Conservation (phyloP, 30 jellyfish, hydroid and myxozoan species). For the Aurelia sp. region DNA sequence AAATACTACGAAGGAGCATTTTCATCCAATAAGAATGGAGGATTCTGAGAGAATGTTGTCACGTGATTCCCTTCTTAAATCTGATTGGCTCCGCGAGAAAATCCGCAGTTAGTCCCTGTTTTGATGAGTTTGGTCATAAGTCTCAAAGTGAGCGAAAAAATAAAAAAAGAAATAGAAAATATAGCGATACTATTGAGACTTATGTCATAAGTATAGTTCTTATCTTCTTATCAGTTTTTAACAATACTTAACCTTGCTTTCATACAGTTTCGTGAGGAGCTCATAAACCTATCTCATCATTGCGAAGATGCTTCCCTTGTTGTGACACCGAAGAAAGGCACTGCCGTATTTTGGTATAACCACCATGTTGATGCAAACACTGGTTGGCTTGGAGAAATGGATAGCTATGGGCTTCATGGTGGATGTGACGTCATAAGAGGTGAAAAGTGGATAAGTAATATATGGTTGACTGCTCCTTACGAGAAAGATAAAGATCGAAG, state of each 20-base stretch:
- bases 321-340: constrained; percentile 77
- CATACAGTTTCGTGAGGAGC: not conserved
- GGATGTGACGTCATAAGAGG: constrained; percentile 99
- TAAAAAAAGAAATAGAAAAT: too few species aligned
- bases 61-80: too few species aligned
- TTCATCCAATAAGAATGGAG: too few species aligned
- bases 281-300: constrained; percentile 41
- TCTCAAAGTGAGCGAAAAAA: too few species aligned
- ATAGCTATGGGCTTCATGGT: constrained; percentile 86
- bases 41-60: too few species aligned
- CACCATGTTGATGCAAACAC: constrained; percentile 79
- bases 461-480: constrained; percentile 94
- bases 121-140: too few species aligned
- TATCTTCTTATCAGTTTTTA: too few species aligned
- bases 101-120: too few species aligned
- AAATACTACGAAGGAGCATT: too few species aligned
- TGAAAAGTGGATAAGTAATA: constrained; percentile 93
- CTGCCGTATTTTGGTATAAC: constrained; percentile 92
- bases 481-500: constrained; percentile 36
- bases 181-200: too few species aligned
- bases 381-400: constrained; percentile 89
- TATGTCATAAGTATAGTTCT: too few species aligned
- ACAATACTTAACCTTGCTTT: not conserved
- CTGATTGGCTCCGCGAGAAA: too few species aligned
- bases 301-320: constrained; percentile 86